Conservation (phyloP, 2,113 vertebrate genomes). For the Saguinus midas region DNA sequence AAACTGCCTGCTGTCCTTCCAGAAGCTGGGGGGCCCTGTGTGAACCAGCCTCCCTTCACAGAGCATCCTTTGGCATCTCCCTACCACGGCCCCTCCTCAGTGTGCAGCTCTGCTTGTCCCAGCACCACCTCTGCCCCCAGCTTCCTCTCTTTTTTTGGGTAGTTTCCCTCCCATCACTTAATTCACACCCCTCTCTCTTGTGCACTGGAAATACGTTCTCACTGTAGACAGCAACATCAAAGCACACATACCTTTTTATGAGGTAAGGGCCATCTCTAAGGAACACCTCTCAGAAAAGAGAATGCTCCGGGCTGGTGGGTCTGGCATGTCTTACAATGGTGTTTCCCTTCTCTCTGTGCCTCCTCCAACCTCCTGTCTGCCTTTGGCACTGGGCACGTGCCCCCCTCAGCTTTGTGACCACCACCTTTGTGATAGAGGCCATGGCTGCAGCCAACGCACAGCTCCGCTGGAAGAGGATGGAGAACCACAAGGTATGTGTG, state of each 20-base stretch:
- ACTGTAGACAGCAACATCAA: not conserved
- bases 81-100: not conserved
- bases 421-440: slow-evolving; percentile 97
- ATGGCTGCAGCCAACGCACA: slow-evolving; percentile 98
- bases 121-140: fast-evolving
- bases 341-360: not conserved
- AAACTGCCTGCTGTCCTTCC: not conserved
- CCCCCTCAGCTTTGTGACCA: slow-evolving; percentile 93
- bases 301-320: not conserved
- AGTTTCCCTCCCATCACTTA: not conserved
- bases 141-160: not conserved
- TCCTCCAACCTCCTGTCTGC: not conserved
- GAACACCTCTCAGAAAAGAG: not conserved
- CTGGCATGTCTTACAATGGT: not conserved
- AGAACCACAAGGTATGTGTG: slow-evolving; percentile 91
- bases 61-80: not conserved
- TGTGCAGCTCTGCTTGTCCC: fast-evolving
- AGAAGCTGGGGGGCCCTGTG: not conserved
- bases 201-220: not conserved
- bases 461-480: slow-evolving; percentile 95
- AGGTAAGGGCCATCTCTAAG: not conserved
- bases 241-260: not conserved
- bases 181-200: not conserved
- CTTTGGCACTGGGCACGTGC: not conserved
- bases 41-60: not conserved